Base-by-base conservation (phyloP, 2,888 invertebrate genomes). In the Elegia similella region DNA sequence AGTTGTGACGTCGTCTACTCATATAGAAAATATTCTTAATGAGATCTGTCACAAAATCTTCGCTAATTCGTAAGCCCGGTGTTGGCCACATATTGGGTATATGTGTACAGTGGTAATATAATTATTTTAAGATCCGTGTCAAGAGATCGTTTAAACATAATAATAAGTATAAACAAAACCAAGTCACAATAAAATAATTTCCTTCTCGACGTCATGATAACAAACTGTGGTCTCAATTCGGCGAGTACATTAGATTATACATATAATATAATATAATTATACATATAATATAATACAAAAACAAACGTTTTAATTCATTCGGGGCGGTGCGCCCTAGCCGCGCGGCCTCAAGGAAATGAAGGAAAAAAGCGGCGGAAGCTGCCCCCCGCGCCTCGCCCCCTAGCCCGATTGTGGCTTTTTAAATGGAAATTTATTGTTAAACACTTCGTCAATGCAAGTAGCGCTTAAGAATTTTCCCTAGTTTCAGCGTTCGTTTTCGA, bases 381-480 rank as follows among this genome's bases (percentile, higher is more conserved):
- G 76, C 78, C 80, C 72, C 73, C 63, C 60, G 64, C 65, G 63
- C 70, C 64, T 47, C 60, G 58, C 64, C 59, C 63, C 63, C 72
- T 67, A 61, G 38, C 59, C 72, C 59, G 83, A 83, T 87, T 88
- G 88, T 76, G 87, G 89, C 88, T 87, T 89, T 90, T 89, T 90
- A 91, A 90, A 90, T 89, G 89, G 88, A 90, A 89, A 91, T 91
- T 89, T 90, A 90, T 91, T 89, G 88, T 89, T 86, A 85, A 89
- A 87, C 88, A 90, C 88, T 90, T 86, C 88, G 88, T 88, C 90
- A 85, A 87, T 83, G 81, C 78, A 76, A 77, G 75, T 74, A 73
- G 75, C 67, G 70, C 75, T 86, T 76, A 76, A 56, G 81, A 75
- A 81, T 84, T 84, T 78, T 78, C 82, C 81, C 79, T 80, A 82